These are phyloP conservation scores for Euphonia xanthogaster DNA, from an alignment of 2,797 vertebrate species.

Conservation along the genomic window DNA sequence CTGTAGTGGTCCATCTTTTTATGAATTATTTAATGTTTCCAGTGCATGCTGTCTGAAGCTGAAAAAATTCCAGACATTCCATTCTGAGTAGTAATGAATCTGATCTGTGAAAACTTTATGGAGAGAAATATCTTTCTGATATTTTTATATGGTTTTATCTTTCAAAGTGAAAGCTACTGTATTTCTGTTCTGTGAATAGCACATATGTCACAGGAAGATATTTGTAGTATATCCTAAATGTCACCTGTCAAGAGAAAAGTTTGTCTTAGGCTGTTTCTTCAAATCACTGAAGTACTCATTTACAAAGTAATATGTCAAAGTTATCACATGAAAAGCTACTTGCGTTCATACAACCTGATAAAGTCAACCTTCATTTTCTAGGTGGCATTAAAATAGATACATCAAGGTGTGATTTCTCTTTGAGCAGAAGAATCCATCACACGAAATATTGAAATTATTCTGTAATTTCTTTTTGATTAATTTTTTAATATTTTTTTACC, in stretches of 20 bases:
- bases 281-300: not conserved
- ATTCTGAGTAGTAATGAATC: not conserved
- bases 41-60: not conserved
- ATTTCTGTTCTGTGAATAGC: not conserved
- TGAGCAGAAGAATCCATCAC: not conserved
- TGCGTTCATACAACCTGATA: not conserved
- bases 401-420: not conserved
- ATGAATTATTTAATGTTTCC: not conserved
- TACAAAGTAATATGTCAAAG: not conserved
- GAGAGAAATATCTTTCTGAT: not conserved
- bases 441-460: not conserved
- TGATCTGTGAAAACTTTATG: not conserved
- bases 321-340: not conserved
- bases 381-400: not conserved
- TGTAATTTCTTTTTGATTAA: not conserved
- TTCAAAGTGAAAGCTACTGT: not conserved
- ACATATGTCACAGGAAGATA: not conserved
- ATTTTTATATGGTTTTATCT: not conserved
- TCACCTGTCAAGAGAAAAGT: not conserved
- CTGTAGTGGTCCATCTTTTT: not conserved
- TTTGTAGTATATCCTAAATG: constrained; percentile 1
- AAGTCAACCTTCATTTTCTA: constrained; percentile 15
- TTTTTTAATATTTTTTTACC: not conserved
- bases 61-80: not conserved
- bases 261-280: not conserved